Evolutionary conservation across 1,140 invertebrate genomes (phyloP).

Genomic region (Cyclargus thomasi): DNA sequence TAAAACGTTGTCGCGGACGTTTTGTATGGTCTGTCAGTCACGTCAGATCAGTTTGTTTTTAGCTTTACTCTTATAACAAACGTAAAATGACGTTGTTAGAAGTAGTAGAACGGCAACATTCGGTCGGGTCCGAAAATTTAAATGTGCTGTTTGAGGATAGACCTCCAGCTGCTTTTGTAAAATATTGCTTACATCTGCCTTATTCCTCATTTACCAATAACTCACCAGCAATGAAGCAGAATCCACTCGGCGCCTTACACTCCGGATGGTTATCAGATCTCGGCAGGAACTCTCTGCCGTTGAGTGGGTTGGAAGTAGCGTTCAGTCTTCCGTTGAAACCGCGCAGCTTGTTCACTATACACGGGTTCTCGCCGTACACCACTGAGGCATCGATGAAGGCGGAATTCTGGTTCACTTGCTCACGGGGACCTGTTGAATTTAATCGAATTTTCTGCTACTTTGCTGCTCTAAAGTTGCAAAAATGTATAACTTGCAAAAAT

Average conservation of each 20-base stretch:
- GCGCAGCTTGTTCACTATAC: slow-evolving; percentile 83
- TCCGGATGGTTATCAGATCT: slow-evolving; percentile 86
- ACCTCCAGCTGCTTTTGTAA: too few relatives aligned
- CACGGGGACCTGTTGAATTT: slow-evolving; percentile 81
- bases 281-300: slow-evolving; percentile 87
- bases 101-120: too few relatives aligned
- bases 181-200: too few relatives aligned
- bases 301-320: slow-evolving; percentile 81
- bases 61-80: too few relatives aligned
- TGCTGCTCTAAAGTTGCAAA: too few relatives aligned
- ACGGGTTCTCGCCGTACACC: slow-evolving; percentile 82
- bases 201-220: not conserved
- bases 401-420: slow-evolving; percentile 96
- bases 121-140: too few relatives aligned
- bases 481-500: too few relatives aligned
- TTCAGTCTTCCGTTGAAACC: slow-evolving; percentile 88
- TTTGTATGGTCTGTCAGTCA: too few relatives aligned
- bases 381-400: slow-evolving; percentile 91
- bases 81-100: too few relatives aligned
- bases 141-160: too few relatives aligned
- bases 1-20: too few relatives aligned
- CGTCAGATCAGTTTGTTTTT: too few relatives aligned
- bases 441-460: not conserved
- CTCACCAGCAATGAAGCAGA: slow-evolving; percentile 88
- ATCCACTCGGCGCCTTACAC: slow-evolving; percentile 88